A percentile compares a stretch with the other conserved stretches of the same genome.
phyloP scores from a whole-genome alignment of 2,113 vertebrate genomes.

The Junco hyemalis region DNA sequence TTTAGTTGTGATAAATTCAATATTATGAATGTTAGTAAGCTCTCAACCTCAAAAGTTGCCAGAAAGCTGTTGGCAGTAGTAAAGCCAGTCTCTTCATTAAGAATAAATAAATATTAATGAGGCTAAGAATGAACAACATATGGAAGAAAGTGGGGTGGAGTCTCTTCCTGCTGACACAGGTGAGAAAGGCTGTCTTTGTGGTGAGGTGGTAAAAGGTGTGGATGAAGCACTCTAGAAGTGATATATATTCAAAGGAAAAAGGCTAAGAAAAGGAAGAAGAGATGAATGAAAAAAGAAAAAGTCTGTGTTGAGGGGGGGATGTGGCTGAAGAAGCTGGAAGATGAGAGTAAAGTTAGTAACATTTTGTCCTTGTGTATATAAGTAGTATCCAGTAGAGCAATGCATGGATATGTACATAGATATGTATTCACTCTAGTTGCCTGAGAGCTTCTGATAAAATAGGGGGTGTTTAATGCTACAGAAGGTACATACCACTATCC shows the following conservation, averaged over 20 bases:
- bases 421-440: background rate
- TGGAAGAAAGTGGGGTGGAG: background rate
- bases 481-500: background rate
- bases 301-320: background rate
- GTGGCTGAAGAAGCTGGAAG: background rate
- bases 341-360: background rate
- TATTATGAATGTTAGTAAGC: background rate
- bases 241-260: background rate
- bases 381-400: background rate
- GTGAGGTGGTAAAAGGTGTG: background rate
- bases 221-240: background rate
- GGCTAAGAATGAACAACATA: background rate
- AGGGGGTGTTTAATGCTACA: background rate
- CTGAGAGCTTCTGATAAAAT: background rate
- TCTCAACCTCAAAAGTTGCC: background rate
- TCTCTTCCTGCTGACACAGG: background rate
- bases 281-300: background rate
- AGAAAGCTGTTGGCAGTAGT: background rate
- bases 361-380: background rate
- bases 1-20: background rate
- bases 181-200: background rate
- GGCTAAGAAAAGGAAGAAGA: background rate
- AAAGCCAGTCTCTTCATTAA: background rate
- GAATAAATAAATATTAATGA: background rate
- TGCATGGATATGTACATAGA: too few relatives aligned